These are phyloP conservation scores for Thaumatotibia leucotreta DNA, from an alignment of 1,140 invertebrate genomes.

Conservation along the genomic window DNA sequence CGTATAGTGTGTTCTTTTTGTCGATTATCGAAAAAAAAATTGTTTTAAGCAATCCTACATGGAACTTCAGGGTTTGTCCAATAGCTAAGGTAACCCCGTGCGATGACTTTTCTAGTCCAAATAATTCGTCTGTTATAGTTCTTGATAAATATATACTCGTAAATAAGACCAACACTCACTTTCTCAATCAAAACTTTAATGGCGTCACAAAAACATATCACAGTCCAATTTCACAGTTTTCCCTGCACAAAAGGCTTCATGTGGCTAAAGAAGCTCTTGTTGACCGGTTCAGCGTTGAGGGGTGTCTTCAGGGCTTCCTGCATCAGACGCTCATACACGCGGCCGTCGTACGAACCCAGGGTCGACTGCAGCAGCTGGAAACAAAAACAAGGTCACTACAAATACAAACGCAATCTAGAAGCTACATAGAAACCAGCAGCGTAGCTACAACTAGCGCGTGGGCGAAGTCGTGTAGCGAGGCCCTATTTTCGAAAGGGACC, in stretches of 20 bases:
- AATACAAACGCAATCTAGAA: background rate
- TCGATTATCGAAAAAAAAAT: too few species aligned
- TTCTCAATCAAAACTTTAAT: background rate
- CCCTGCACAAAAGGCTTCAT: conserved; percentile 86
- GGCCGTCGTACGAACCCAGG: conserved; percentile 92
- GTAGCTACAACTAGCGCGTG: too few species aligned
- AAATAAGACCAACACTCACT: background rate
- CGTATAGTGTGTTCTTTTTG: too few species aligned
- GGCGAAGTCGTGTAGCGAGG: too few species aligned
- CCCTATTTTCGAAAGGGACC: too few species aligned
- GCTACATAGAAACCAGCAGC: too few species aligned
- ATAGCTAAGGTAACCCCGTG: too few species aligned
- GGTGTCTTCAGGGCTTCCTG: conserved; percentile 91
- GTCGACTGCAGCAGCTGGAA: conserved; percentile 45
- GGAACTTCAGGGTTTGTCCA: too few species aligned
- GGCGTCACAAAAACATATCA: background rate
- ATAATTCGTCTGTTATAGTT: too few species aligned
- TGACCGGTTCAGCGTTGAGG: conserved; percentile 88
- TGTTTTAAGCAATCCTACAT: too few species aligned
- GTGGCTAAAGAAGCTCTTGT: conserved; percentile 85
- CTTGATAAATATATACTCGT: background rate
- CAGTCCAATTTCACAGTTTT: conserved; percentile 72
- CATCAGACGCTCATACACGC: conserved; percentile 92
- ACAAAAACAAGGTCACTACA: background rate
- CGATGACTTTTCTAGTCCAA: too few species aligned